phyloP scores from a whole-genome alignment of 1,140 invertebrate genomes.

The Apis dorsata region DNA sequence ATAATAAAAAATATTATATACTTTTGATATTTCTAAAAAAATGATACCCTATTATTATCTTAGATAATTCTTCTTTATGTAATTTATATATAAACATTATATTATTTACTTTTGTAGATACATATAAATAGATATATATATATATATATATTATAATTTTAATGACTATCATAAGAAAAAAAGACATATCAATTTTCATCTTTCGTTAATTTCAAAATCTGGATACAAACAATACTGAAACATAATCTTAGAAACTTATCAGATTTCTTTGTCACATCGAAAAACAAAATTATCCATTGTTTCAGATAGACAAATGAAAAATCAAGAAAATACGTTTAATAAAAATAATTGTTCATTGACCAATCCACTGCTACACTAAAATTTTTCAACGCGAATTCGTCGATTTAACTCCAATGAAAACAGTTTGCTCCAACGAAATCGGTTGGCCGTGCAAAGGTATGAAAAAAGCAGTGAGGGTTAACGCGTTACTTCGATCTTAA shows the following conservation, averaged over 20 bases:
- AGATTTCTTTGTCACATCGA: too few relatives aligned
- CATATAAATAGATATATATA: too few relatives aligned
- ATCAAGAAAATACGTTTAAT: not conserved
- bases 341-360: not conserved
- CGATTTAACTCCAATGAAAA: not conserved
- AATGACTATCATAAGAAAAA: too few relatives aligned
- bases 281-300: too few relatives aligned
- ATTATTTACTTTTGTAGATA: too few relatives aligned
- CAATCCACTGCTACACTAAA: too few relatives aligned
- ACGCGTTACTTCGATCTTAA: slow-evolving; percentile 13
- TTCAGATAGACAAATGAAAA: too few relatives aligned
- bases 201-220: not conserved
- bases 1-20: not conserved
- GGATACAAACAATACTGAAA: not conserved
- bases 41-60: not conserved
- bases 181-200: too few relatives aligned
- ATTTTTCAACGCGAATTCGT: too few relatives aligned
- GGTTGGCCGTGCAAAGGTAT: not conserved
- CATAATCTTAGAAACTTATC: too few relatives aligned
- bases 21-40: not conserved
- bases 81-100: too few relatives aligned
- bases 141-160: too few relatives aligned
- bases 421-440: not conserved
- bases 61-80: not conserved
- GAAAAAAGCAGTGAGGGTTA: not conserved